These are phyloP conservation scores for Macrosiphum euphorbiae DNA, from an alignment of 2,888 invertebrate genomes.

Conservation along the genomic window DNA sequence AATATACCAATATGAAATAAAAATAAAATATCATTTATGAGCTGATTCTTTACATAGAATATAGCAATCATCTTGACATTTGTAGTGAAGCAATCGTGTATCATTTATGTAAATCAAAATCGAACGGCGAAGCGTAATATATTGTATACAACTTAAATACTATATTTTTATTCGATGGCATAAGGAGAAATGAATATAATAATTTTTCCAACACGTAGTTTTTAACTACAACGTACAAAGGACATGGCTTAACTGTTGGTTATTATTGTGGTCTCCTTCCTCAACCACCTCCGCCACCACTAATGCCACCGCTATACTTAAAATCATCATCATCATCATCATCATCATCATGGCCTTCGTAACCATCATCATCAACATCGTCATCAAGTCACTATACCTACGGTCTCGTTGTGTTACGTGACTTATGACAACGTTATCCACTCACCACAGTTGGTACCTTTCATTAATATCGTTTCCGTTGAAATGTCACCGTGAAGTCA, in stretches of 20 bases:
- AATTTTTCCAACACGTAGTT: neutral
- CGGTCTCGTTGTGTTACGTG: neutral
- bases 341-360: neutral
- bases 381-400: neutral
- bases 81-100: neutral
- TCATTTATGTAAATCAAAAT: neutral
- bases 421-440: slow-evolving; percentile 30
- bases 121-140: neutral
- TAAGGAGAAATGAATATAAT: neutral
- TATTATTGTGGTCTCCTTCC: neutral
- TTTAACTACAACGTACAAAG: neutral
- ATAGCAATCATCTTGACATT: neutral
- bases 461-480: neutral
- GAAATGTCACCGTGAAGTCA: neutral
- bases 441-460: neutral
- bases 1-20: neutral
- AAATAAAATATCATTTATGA: neutral
- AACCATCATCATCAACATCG: neutral
- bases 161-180: neutral
- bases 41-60: neutral
- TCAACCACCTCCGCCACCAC: too few relatives aligned
- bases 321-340: neutral
- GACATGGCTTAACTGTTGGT: neutral
- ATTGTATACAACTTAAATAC: neutral
- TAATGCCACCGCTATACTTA: neutral